phyloP scores from a whole-genome alignment of 2,113 vertebrate species.

The Semnornis frantzii region DNA sequence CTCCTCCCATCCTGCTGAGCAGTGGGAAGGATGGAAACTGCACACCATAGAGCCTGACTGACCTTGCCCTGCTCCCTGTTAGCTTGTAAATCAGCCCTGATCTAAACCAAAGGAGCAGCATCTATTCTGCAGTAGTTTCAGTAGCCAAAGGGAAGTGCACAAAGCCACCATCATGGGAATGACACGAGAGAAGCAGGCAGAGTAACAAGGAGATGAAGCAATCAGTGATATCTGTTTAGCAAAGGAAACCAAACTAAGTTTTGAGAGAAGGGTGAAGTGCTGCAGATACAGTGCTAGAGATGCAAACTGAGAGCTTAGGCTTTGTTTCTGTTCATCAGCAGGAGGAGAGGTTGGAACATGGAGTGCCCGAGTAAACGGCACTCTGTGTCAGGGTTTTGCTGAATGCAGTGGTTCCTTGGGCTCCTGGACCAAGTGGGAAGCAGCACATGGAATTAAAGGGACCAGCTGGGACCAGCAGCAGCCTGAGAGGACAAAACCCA shows the following conservation, averaged over 20 bases:
- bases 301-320: neutral
- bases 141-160: constrained; percentile 19
- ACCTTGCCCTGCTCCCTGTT: neutral
- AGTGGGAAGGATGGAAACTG: neutral
- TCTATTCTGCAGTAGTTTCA: neutral
- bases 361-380: neutral
- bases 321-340: neutral
- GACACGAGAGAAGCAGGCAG: neutral
- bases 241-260: constrained; percentile 11
- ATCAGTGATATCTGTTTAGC: neutral
- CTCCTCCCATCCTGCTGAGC: neutral
- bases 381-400: neutral
- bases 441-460: neutral
- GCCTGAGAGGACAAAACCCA: neutral
- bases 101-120: neutral
- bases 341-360: neutral
- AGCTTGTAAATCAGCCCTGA: neutral
- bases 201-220: neutral
- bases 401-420: neutral
- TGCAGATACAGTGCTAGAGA: neutral
- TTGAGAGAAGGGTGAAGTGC: neutral
- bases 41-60: neutral
- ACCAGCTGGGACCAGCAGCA: neutral
- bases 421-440: neutral
- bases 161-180: neutral